Percentiles rank a stretch among this genome's conserved stretches.
phyloP scores from a whole-genome alignment of 2,888 invertebrate genomes.

The Chloroclysta siterata region DNA sequence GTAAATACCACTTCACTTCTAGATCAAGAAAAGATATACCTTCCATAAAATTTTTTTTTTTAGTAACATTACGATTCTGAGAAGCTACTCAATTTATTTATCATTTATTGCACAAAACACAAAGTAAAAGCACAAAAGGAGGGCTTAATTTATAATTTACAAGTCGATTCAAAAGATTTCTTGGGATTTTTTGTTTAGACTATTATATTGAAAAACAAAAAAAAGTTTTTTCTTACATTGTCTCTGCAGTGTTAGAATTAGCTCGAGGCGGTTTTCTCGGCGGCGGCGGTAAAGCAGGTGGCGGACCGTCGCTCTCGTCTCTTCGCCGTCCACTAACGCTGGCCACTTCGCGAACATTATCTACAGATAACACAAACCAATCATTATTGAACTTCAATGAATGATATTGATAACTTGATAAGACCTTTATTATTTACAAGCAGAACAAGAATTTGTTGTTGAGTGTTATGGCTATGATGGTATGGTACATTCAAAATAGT shows the following conservation, averaged over 20 bases:
- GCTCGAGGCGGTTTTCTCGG: constrained; percentile 72
- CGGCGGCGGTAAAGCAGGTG: constrained; percentile 77
- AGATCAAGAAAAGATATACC: too few species aligned
- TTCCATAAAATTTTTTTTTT: too few species aligned
- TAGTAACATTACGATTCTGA: too few species aligned
- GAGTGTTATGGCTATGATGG: neutral
- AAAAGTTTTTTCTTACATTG: constrained; percentile 52
- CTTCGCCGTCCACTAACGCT: constrained; percentile 64
- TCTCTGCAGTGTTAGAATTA: constrained; percentile 59
- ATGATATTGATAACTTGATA: constrained; percentile 11
- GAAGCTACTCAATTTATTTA: too few species aligned
- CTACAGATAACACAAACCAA: constrained; percentile 48
- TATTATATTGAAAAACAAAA: too few species aligned
- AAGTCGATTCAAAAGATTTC: too few species aligned
- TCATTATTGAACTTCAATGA: constrained; percentile 28
- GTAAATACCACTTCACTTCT: too few species aligned
- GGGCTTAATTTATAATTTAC: too few species aligned
- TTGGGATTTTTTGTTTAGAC: too few species aligned
- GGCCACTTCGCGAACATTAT: constrained; percentile 68
- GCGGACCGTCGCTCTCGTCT: constrained; percentile 71
- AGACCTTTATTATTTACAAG: constrained; percentile 27
- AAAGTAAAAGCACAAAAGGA: too few species aligned
- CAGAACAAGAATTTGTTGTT: constrained; percentile 9
- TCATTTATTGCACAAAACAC: too few species aligned
- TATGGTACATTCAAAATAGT: too few species aligned